Conservation (phyloP, 2,797 vertebrate species). For the Periophthalmus magnuspinnatus region DNA sequence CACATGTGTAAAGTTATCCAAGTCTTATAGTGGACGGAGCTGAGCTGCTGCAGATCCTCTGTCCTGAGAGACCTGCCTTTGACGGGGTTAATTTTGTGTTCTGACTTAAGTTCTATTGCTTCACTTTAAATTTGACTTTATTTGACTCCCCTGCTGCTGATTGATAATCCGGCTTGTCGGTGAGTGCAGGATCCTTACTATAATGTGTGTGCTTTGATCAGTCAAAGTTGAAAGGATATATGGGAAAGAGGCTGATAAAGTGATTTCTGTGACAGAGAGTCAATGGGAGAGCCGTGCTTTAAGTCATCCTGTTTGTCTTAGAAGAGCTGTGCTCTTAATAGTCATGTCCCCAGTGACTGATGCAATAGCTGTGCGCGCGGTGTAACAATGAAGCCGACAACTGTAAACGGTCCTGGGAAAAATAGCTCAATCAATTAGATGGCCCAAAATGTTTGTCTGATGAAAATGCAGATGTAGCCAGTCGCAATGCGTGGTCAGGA, state of each 20-base stretch:
- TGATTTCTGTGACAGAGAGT: slow-evolving; percentile 78
- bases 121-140: slow-evolving; percentile 71
- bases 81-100: slow-evolving; percentile 72
- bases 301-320: slow-evolving; percentile 81
- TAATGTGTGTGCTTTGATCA: slow-evolving; percentile 80
- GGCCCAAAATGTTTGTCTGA: slow-evolving; percentile 75
- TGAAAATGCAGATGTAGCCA: slow-evolving; percentile 68
- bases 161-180: slow-evolving; percentile 74
- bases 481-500: slow-evolving; percentile 56
- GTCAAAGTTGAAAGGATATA: slow-evolving; percentile 78
- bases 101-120: slow-evolving; percentile 68
- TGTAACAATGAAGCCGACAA: slow-evolving; percentile 77
- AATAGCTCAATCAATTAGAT: slow-evolving; percentile 73
- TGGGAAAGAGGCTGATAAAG: slow-evolving; percentile 77
- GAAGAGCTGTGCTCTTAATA: slow-evolving; percentile 77
- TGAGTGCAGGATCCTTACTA: slow-evolving; percentile 70
- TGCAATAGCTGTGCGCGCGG: slow-evolving; percentile 72
- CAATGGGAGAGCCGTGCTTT: slow-evolving; percentile 73
- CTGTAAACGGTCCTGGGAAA: slow-evolving; percentile 76
- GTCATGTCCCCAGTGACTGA: slow-evolving; percentile 82
- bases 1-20: slow-evolving; percentile 50
- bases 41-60: slow-evolving; percentile 49
- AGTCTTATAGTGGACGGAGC: slow-evolving; percentile 55
- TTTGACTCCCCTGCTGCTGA: slow-evolving; percentile 64
- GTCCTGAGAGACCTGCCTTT: slow-evolving; percentile 57